Evolutionary conservation across 1,140 invertebrate genomes (phyloP).

Genomic region (Stenopsyche tienmushanensis): DNA sequence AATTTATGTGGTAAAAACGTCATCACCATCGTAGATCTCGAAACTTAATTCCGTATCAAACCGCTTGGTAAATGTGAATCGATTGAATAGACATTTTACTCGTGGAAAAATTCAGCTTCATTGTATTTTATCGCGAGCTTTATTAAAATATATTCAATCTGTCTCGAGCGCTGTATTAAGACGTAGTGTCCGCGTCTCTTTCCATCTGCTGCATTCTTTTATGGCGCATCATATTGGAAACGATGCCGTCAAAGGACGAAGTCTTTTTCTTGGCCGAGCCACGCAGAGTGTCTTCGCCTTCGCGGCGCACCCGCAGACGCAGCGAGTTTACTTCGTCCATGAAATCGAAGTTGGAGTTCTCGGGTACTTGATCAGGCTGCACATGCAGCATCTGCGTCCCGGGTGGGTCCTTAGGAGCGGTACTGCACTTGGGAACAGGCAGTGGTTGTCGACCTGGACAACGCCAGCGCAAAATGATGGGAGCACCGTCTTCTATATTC

Average conservation of each 20-base stretch:
- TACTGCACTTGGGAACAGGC: slow-evolving; percentile 47
- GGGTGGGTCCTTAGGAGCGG: not conserved
- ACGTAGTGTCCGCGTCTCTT: slow-evolving; percentile 49
- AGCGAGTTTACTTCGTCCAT: slow-evolving; percentile 72
- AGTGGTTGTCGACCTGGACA: slow-evolving; percentile 63
- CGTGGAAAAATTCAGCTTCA: too few species aligned
- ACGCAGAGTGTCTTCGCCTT: slow-evolving; percentile 64
- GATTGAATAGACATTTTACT: too few species aligned
- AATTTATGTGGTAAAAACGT: too few species aligned
- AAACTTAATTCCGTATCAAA: too few species aligned
- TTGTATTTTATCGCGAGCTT: too few species aligned
- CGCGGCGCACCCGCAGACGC: slow-evolving; percentile 61
- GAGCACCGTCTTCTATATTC: slow-evolving; percentile 57
- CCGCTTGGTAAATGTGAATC: too few species aligned
- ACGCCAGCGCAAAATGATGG: slow-evolving; percentile 60
- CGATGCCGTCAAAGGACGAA: slow-evolving; percentile 70
- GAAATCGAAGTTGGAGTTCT: slow-evolving; percentile 73
- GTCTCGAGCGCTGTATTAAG: too few species aligned
- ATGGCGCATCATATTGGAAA: slow-evolving; percentile 72
- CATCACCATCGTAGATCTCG: too few species aligned
- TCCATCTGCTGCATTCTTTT: slow-evolving; percentile 62
- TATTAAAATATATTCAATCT: too few species aligned
- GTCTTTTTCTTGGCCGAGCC: slow-evolving; percentile 77
- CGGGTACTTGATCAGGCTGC: slow-evolving; percentile 54
- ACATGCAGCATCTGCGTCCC: slow-evolving; percentile 47